phyloP scores from a whole-genome alignment of 2,888 invertebrate species.

The Hartigia nigra region DNA sequence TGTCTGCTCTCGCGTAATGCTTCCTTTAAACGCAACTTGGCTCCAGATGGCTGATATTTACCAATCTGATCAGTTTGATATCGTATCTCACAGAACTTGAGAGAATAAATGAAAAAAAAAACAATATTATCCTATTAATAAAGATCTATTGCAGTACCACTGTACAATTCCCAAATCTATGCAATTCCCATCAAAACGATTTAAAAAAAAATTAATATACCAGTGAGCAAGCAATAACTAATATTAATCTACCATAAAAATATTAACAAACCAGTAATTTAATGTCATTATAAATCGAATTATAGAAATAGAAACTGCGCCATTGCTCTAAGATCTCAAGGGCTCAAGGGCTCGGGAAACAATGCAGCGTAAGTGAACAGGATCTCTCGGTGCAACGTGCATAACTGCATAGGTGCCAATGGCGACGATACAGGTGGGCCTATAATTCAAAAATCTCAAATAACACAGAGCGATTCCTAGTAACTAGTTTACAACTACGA shows the following conservation, averaged over 20 bases:
- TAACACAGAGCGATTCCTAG: background rate
- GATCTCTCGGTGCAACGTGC: slow-evolving; percentile 25
- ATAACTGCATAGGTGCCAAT: slow-evolving; percentile 38
- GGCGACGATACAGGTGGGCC: slow-evolving; percentile 38
- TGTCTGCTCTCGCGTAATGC: slow-evolving; percentile 7
- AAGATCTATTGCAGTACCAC: background rate
- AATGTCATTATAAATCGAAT: background rate
- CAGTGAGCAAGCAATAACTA: background rate
- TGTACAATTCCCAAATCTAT: background rate
- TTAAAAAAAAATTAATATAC: background rate
- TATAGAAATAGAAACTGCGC: slow-evolving; percentile 26
- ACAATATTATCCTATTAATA: background rate
- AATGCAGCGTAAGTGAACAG: slow-evolving; percentile 30
- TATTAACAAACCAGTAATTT: background rate
- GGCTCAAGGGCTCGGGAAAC: slow-evolving; percentile 32
- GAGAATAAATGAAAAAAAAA: background rate
- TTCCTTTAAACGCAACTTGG: background rate
- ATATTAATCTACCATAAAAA: background rate
- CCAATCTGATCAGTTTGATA: background rate
- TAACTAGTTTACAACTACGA: background rate
- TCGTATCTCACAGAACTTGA: background rate
- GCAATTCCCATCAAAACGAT: background rate
- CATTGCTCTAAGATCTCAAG: slow-evolving; percentile 25
- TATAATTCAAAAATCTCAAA: background rate
- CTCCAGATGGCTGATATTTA: slow-evolving; percentile 19